phyloP scores from a whole-genome alignment of 1,140 invertebrate species.

The Prorops nasuta region DNA sequence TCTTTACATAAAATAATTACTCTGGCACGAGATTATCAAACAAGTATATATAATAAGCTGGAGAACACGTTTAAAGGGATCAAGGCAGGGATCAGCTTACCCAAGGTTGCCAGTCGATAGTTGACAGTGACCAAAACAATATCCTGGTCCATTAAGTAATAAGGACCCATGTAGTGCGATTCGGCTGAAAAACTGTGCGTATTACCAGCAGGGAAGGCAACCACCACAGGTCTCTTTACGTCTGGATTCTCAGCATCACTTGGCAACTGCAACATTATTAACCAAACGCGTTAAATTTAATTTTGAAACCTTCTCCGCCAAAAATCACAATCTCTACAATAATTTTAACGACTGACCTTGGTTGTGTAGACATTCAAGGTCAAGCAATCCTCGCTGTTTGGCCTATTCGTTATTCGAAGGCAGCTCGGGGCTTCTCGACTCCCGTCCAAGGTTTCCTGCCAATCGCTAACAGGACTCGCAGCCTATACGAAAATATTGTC shows the following conservation, averaged over 20 bases:
- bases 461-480: constrained; percentile 57
- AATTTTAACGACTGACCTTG: constrained; percentile 29
- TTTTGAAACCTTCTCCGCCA: background rate
- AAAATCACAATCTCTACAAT: background rate
- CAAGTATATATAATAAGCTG: no score
- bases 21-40: no score
- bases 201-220: constrained; percentile 58
- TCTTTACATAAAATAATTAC: no score
- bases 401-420: constrained; percentile 12
- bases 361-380: constrained; percentile 66
- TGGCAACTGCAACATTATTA: constrained; percentile 13
- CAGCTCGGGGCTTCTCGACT: constrained; percentile 46
- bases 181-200: constrained; percentile 56
- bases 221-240: constrained; percentile 41
- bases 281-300: background rate
- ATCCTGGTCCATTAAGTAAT: constrained; percentile 65
- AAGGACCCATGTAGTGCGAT: constrained; percentile 58
- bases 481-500: constrained; percentile 40
- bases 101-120: constrained; percentile 66
- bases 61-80: no score
- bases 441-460: constrained; percentile 48
- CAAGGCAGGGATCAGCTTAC: no score
- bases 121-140: constrained; percentile 71
- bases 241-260: background rate
- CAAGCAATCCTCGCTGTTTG: constrained; percentile 65